phyloP scores from a whole-genome alignment of 2,113 vertebrate genomes.

The Noctilio leporinus region DNA sequence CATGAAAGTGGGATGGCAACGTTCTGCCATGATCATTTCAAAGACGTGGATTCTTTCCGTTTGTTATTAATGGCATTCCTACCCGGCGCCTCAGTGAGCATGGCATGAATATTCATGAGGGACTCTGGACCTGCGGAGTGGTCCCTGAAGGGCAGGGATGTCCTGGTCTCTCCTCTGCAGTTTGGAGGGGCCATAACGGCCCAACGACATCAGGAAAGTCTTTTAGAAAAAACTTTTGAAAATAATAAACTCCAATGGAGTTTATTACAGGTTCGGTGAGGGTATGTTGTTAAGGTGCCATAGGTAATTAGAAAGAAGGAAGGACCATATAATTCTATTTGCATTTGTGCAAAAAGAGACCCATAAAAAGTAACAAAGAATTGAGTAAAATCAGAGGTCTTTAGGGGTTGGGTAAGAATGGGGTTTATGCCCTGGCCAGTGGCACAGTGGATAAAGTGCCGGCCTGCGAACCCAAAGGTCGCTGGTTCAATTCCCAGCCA shows the following conservation, averaged over 20 bases:
- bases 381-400: background rate
- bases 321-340: background rate
- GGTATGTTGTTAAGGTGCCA: background rate
- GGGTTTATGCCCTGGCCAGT: no score
- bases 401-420: background rate
- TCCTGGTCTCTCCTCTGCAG: background rate
- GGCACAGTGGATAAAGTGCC: no score
- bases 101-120: background rate
- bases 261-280: no score
- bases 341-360: background rate
- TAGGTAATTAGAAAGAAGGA: background rate
- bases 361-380: background rate
- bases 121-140: background rate
- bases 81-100: fast-evolving
- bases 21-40: background rate
- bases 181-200: background rate
- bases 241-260: no score
- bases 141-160: background rate
- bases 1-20: background rate
- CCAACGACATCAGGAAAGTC: fast-evolving
- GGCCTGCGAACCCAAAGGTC: no score
- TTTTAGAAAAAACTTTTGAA: background rate
- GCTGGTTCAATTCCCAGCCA: no score
- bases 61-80: background rate
- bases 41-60: background rate